A percentile compares a stretch with the other conserved stretches of the same genome.
Evolutionary conservation across 2,797 vertebrate genomes (phyloP).

Genomic region (Mus minutoides): DNA sequence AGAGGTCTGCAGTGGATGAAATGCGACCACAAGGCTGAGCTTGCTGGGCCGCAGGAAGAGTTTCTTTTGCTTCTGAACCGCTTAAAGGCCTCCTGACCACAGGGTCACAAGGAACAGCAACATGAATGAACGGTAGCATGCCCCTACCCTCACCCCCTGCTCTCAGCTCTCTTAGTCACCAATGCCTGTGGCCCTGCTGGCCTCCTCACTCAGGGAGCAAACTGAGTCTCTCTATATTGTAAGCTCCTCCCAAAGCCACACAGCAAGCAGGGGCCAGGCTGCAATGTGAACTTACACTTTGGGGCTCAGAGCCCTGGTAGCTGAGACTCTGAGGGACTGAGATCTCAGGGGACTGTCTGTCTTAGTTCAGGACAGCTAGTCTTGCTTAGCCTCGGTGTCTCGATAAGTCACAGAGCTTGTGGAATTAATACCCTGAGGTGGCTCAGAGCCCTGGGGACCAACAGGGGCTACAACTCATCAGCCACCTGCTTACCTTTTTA

Average conservation of each 20-base stretch:
- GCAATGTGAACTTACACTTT: neutral
- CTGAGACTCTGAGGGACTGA: neutral
- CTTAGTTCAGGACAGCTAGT: neutral
- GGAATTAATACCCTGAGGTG: neutral
- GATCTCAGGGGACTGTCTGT: too few species aligned
- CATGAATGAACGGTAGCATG: neutral
- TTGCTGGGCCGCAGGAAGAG: neutral
- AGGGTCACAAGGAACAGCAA: neutral
- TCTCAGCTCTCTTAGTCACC: neutral
- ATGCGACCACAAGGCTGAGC: neutral
- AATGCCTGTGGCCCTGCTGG: neutral
- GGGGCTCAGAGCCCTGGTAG: neutral
- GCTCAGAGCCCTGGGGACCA: neutral
- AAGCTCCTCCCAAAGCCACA: neutral
- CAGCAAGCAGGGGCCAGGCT: neutral
- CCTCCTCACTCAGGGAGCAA: neutral
- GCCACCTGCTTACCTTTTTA: constrained; percentile 23
- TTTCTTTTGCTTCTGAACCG: neutral
- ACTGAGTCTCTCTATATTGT: neutral
- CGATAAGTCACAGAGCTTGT: neutral
- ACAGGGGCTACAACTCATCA: neutral
- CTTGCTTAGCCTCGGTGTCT: neutral
- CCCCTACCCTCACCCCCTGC: neutral
- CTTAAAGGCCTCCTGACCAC: neutral
- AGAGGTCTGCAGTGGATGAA: neutral